Conservation (phyloP, 1,140 invertebrate species). For the Nilaparvata lugens region DNA sequence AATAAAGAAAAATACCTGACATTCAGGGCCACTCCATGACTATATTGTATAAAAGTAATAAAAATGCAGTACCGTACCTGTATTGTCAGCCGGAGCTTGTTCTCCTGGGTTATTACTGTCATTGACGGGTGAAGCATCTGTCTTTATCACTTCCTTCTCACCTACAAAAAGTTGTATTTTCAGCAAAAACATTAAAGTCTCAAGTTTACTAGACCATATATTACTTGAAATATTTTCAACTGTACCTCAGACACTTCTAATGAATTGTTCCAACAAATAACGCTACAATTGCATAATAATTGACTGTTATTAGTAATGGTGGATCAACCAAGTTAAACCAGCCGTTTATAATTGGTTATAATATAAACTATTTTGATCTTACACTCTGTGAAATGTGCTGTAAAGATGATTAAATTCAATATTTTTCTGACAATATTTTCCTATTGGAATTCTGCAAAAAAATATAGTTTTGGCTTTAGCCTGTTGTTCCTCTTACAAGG, state of each 20-base stretch:
- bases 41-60: neutral
- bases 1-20: no score
- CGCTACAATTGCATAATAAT: neutral
- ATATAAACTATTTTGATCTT: no score
- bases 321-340: no score
- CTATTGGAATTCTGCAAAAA: neutral
- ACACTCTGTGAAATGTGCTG: neutral
- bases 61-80: neutral
- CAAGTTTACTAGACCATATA: neutral
- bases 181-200: neutral
- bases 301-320: no score
- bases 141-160: neutral
- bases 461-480: neutral
- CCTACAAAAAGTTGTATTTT: neutral
- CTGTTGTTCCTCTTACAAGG: neutral
- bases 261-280: neutral
- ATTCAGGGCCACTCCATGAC: neutral
- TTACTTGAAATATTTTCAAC: neutral
- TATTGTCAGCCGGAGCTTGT: slow-evolving; percentile 4
- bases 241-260: neutral
- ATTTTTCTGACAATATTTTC: neutral
- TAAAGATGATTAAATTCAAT: neutral
- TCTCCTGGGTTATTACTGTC: slow-evolving; percentile 9
- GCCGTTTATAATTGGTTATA: no score
- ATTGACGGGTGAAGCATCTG: neutral